Conservation (phyloP, 2,888 invertebrate genomes). For the Rhagonycha lutea region DNA sequence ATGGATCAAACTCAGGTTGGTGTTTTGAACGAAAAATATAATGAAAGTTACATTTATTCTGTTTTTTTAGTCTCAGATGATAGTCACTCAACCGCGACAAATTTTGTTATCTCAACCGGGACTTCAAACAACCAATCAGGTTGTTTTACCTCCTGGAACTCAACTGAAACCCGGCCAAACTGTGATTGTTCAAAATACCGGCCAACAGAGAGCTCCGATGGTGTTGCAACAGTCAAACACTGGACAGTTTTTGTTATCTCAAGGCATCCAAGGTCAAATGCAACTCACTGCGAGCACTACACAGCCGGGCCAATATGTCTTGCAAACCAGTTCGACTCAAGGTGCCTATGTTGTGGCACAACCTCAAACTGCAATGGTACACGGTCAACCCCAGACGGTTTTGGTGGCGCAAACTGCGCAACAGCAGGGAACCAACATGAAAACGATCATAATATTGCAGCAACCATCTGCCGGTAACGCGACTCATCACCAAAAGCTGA, state of each 20-base stretch:
- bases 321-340: slow-evolving; percentile 59
- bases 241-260: slow-evolving; percentile 50
- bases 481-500: slow-evolving; percentile 61
- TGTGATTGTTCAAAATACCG: slow-evolving; percentile 52
- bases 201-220: slow-evolving; percentile 46
- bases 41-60: neutral
- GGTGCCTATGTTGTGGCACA: slow-evolving; percentile 69
- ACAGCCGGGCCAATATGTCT: slow-evolving; percentile 58
- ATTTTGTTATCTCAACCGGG: slow-evolving; percentile 57
- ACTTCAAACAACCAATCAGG: slow-evolving; percentile 40
- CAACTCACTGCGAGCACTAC: slow-evolving; percentile 55
- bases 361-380: slow-evolving; percentile 63
- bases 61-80: slow-evolving; percentile 37
- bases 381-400: slow-evolving; percentile 66
- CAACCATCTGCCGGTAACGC: slow-evolving; percentile 54
- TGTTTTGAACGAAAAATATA: slow-evolving; percentile 20
- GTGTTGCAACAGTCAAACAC: slow-evolving; percentile 50
- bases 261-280: slow-evolving; percentile 51
- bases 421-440: slow-evolving; percentile 66
- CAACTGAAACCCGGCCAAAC: slow-evolving; percentile 52
- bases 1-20: slow-evolving; percentile 50
- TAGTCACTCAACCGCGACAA: slow-evolving; percentile 57
- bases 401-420: slow-evolving; percentile 70
- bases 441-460: slow-evolving; percentile 73
- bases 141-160: slow-evolving; percentile 44